Percentiles rank a stretch among this genome's conserved stretches.
Evolutionary conservation across 2,113 vertebrate species (phyloP).

Genomic region (Dipodomys spectabilis): DNA sequence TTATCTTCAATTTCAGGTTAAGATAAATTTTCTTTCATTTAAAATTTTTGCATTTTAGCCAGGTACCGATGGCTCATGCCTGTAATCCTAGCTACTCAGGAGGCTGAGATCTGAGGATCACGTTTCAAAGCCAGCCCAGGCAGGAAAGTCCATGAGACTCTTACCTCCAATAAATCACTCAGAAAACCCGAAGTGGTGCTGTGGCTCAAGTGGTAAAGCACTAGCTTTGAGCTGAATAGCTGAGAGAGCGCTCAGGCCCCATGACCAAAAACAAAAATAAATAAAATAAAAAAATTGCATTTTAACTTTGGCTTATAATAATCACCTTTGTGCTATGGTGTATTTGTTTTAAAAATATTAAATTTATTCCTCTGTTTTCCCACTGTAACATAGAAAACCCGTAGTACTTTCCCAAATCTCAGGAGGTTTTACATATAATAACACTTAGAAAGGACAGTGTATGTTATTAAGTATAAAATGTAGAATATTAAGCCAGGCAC

Average conservation of each 20-base stretch:
- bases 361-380: neutral
- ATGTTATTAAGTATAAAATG: neutral
- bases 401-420: neutral
- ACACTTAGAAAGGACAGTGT: neutral
- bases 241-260: too few species aligned
- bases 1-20: constrained; percentile 8
- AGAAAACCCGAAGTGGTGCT: too few species aligned
- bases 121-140: too few species aligned
- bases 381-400: neutral
- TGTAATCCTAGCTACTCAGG: too few species aligned
- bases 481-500: neutral
- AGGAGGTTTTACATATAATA: neutral
- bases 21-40: constrained; percentile 28
- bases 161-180: too few species aligned
- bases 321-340: neutral
- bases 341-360: neutral
- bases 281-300: neutral
- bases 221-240: too few species aligned
- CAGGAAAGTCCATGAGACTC: too few species aligned
- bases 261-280: too few species aligned
- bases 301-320: neutral
- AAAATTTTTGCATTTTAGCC: neutral
- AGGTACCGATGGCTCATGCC: too few species aligned
- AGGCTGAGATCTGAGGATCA: too few species aligned
- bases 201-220: too few species aligned